phyloP scores from a whole-genome alignment of 2,113 vertebrate genomes.

The Thomomys bottae region DNA sequence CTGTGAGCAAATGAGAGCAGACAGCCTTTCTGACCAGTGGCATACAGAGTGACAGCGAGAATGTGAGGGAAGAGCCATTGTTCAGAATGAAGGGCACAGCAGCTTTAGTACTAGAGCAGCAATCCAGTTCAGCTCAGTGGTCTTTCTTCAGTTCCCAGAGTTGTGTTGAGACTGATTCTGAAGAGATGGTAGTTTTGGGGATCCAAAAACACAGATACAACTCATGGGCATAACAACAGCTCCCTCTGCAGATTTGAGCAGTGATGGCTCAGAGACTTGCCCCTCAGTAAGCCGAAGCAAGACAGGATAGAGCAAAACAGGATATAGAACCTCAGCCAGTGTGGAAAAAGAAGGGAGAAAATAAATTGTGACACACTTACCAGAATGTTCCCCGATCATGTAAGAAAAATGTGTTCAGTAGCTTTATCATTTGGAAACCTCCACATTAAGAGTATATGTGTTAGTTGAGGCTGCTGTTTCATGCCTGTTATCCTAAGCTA shows the following conservation, averaged over 20 bases:
- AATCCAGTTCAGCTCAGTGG: neutral
- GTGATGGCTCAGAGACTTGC: neutral
- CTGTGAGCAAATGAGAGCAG: neutral
- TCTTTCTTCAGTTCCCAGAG: neutral
- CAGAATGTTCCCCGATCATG: neutral
- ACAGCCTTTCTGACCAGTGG: neutral
- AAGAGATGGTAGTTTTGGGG: rapidly evolving
- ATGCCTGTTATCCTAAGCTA: too few species aligned
- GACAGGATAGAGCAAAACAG: neutral
- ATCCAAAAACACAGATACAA: neutral
- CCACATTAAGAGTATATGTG: neutral
- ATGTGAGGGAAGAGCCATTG: neutral
- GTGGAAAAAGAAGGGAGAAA: neutral
- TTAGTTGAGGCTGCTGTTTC: too few species aligned
- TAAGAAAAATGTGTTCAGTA: too few species aligned
- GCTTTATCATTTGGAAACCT: neutral
- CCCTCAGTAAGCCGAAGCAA: neutral
- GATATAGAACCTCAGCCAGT: neutral
- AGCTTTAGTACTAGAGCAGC: neutral
- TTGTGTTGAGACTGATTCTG: neutral
- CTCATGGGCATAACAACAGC: neutral
- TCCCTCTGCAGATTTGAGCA: neutral
- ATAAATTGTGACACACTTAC: neutral
- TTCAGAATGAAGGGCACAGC: neutral
- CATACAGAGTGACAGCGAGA: neutral